These are phyloP conservation scores for Ametastegia equiseti DNA, from an alignment of 2,888 invertebrate species.

Conservation along the genomic window DNA sequence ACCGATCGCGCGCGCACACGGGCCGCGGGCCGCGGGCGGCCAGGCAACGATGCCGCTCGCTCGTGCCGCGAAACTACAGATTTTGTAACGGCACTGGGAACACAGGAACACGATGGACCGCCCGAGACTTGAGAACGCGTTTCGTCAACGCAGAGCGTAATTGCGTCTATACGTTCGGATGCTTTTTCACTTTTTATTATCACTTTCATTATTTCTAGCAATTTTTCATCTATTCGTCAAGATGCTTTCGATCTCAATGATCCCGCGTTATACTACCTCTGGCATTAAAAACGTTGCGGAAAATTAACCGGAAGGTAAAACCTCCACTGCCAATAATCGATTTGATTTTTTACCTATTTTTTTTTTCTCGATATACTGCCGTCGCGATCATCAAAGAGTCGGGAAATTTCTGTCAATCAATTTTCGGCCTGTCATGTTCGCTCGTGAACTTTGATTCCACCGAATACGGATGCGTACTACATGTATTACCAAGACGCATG, in stretches of 20 bases:
- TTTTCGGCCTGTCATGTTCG: no score
- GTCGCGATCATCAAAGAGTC: background rate
- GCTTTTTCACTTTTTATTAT: background rate
- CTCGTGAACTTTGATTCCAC: conserved; percentile 1
- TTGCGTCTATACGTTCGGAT: background rate
- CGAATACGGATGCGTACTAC: background rate
- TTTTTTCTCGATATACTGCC: background rate
- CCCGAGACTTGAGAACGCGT: background rate
- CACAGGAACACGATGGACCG: conserved; percentile 16
- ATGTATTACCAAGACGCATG: background rate
- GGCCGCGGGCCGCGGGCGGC: no score
- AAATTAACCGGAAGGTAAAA: no score
- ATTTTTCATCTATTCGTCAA: background rate
- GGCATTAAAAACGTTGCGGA: no score
- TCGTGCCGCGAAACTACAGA: conserved; percentile 47
- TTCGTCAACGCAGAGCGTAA: background rate
- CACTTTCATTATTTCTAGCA: background rate
- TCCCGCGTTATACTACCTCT: no score
- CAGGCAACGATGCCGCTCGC: conserved; percentile 44
- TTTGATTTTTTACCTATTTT: no score
- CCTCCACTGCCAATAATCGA: no score
- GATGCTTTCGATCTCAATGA: background rate
- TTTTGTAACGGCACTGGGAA: conserved; percentile 47
- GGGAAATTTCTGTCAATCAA: background rate
- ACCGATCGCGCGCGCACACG: conserved; percentile 30